A percentile compares a stretch with the other conserved stretches of the same genome.
Evolutionary conservation across 2,113 vertebrate species (phyloP).

Genomic region (Pachyramphus minor): DNA sequence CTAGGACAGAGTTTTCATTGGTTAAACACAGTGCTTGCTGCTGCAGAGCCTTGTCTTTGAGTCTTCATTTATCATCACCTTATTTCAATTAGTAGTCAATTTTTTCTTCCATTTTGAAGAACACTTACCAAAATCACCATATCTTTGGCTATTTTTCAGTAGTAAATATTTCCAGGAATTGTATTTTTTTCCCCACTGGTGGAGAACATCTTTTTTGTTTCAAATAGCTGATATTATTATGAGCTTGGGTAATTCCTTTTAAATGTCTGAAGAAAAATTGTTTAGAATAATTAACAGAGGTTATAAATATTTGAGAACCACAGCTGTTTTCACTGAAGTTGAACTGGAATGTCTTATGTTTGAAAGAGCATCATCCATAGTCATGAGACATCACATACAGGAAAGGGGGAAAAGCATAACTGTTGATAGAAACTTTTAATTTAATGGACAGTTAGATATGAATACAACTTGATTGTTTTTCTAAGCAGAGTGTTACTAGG

Average conservation of each 20-base stretch:
- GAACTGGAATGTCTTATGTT: not conserved
- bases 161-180: not conserved
- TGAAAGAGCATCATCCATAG: not conserved
- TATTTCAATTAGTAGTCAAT: not conserved
- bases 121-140: not conserved
- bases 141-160: not conserved
- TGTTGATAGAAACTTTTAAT: not conserved
- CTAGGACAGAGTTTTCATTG: not conserved
- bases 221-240: not conserved
- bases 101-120: not conserved
- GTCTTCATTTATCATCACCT: not conserved
- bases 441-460: not conserved
- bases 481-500: not conserved
- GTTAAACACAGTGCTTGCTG: not conserved
- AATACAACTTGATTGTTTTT: not conserved
- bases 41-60: not conserved
- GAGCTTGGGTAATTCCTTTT: not conserved
- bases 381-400: not conserved
- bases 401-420: not conserved
- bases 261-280: not conserved
- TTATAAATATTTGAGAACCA: conserved; percentile 35
- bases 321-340: conserved; percentile 6
- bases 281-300: not conserved
- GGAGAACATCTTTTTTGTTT: not conserved
- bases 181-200: not conserved